Evolutionary conservation across 92 coral and sea anemone species (phyloP).

Genomic region (Porites rus): DNA sequence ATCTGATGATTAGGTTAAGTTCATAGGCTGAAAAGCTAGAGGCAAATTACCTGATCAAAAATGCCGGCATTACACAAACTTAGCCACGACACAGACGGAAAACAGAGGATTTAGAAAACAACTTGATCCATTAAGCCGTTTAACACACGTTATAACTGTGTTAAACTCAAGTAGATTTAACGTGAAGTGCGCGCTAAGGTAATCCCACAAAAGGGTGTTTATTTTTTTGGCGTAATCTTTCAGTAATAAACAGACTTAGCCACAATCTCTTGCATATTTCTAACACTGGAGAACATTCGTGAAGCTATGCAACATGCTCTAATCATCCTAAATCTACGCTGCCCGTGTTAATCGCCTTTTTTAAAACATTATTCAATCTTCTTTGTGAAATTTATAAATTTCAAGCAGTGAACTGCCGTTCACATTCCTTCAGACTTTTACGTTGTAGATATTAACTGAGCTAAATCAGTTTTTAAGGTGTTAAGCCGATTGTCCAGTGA

Average conservation of each 20-base stretch:
- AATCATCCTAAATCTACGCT: slow-evolving; percentile 1
- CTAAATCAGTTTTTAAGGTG: too few species aligned
- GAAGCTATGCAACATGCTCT: not conserved
- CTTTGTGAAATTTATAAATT: not conserved
- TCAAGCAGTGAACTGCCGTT: too few species aligned
- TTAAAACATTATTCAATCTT: not conserved
- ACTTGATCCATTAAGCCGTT: not conserved
- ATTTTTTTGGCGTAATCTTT: not conserved
- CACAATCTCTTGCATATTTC: too few species aligned
- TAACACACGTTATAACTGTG: not conserved
- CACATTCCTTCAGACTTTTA: too few species aligned
- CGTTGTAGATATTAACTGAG: too few species aligned
- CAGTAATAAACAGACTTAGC: not conserved
- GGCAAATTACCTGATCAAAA: not conserved
- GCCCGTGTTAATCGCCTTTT: not conserved
- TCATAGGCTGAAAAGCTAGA: not conserved
- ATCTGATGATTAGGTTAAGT: too few species aligned
- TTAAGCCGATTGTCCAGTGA: too few species aligned
- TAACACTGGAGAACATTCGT: slow-evolving; percentile 9
- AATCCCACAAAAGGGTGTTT: slow-evolving; percentile 1
- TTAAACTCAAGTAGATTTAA: slow-evolving; percentile 8
- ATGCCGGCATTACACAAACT: not conserved
- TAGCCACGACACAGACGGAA: not conserved
- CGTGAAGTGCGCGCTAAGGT: not conserved
- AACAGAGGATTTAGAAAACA: not conserved